Base-by-base conservation (phyloP, 30 jellyfish, hydroid and myxozoan species). In the Calvadosia cruxmelitensis region DNA sequence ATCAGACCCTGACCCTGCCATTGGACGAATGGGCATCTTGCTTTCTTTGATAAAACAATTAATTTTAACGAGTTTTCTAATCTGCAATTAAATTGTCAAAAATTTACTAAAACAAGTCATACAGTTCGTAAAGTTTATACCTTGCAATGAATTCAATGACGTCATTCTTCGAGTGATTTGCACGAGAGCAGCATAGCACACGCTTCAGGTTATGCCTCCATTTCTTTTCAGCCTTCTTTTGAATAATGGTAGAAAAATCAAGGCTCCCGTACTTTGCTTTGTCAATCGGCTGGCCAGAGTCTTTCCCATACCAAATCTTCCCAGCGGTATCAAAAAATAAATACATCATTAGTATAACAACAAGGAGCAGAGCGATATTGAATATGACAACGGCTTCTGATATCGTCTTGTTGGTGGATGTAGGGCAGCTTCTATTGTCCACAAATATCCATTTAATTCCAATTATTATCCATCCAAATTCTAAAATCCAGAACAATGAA, bases 301-400 rank as follows among this genome's bases (percentile, higher is more conserved):
- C 68, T 51, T 64, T 63, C 69, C 72, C 63, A 72, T 72, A 84
- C 93, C 93, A 80, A 0, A 88, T 71, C 20, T 66, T 77, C 24
- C 97, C 97, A 49, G 93, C 93, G 24, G 97, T 50, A 68, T 88
- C 97, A 68, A 69, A 88, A 24, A 78, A 48, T 15, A 81, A 52
- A 34, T 74, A 76, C 50, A 88, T 68, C 7, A 74, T 12, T 20
- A 80, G 73, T 57, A 88, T 31, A 26, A 64, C 53, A 0, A 84
- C 89, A 52, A 88, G n/a, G 67, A 77, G 67, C 66, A 77, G 76
- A 30, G 81, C 20, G 33, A 80, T 23, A 49, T 76, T 81, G 70
- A 69, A 80, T 28, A 80, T 53, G 7, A 80, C 93, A 48, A 75
- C 83, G 24, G 82, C 88, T 36, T 80, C 67, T 13, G 97, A 69